Evolutionary conservation across 1,140 invertebrate genomes (phyloP).

Genomic region (Drosophila kohkoa): DNA sequence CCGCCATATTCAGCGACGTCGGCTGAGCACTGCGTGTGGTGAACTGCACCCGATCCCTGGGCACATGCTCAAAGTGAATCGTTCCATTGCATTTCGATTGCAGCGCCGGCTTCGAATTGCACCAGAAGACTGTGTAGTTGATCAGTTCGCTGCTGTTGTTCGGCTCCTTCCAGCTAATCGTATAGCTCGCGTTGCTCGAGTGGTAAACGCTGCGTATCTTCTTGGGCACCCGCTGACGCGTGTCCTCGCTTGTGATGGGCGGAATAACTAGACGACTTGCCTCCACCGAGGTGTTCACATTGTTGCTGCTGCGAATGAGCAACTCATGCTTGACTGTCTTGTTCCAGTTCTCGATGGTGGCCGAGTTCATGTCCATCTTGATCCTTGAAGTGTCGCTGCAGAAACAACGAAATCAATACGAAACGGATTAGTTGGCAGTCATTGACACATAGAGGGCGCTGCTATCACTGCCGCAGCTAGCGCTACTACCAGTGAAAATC

Average conservation of each 20-base stretch:
- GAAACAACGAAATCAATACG: neutral
- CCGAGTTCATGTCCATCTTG: constrained; percentile 56
- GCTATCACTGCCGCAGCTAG: too few relatives aligned
- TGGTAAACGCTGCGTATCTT: constrained; percentile 74
- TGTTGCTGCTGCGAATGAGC: constrained; percentile 66
- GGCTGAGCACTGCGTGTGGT: constrained; percentile 52
- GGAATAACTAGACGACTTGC: constrained; percentile 66
- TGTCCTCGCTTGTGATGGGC: constrained; percentile 47
- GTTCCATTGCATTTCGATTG: constrained; percentile 69
- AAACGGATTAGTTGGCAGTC: neutral
- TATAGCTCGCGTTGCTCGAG: constrained; percentile 64
- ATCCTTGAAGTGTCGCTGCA: constrained; percentile 47
- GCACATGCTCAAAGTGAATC: constrained; percentile 65
- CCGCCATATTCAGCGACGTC: constrained; percentile 63
- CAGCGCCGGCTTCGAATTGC: constrained; percentile 56
- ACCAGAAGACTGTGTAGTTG: constrained; percentile 80
- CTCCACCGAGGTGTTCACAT: constrained; percentile 55
- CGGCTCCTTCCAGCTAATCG: constrained; percentile 73
- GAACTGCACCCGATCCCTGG: constrained; percentile 41
- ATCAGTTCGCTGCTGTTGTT: constrained; percentile 39
- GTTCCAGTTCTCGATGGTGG: constrained; percentile 61
- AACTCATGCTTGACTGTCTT: constrained; percentile 56
- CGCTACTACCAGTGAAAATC: too few relatives aligned
- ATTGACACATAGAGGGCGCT: neutral
- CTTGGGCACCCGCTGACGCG: constrained; percentile 41